These are phyloP conservation scores for Ispidina picta DNA, from an alignment of 2,797 vertebrate genomes.

Conservation along the genomic window DNA sequence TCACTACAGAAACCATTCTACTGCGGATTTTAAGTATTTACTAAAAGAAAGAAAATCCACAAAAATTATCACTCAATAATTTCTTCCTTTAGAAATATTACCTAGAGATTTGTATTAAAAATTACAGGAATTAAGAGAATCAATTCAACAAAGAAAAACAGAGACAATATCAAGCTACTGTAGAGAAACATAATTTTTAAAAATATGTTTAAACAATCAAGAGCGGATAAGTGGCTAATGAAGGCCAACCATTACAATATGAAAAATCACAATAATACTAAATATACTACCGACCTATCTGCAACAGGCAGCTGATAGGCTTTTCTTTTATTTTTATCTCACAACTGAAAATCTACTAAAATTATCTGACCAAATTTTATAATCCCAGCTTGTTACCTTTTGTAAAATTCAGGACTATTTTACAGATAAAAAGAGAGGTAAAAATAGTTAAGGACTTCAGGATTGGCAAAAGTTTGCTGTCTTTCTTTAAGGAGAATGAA, in stretches of 20 bases:
- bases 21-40: background rate
- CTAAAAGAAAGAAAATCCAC: background rate
- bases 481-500: constrained; percentile 5
- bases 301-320: background rate
- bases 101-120: background rate
- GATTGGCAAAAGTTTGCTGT: background rate
- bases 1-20: background rate
- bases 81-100: background rate
- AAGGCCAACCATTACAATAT: background rate
- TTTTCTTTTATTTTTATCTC: background rate
- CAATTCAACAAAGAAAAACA: background rate
- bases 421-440: constrained; percentile 11
- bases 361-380: background rate
- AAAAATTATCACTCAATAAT: background rate
- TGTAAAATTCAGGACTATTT: constrained; percentile 12
- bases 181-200: background rate
- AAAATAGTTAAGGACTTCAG: background rate
- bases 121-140: background rate
- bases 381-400: background rate
- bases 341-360: background rate
- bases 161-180: background rate
- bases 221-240: background rate
- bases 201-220: background rate
- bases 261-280: background rate
- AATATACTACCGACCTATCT: background rate